Evolutionary conservation across 1,140 invertebrate genomes (phyloP), one percentile per base, ranked within the genome.

Genomic region (Neodiprion fabricii): DNA sequence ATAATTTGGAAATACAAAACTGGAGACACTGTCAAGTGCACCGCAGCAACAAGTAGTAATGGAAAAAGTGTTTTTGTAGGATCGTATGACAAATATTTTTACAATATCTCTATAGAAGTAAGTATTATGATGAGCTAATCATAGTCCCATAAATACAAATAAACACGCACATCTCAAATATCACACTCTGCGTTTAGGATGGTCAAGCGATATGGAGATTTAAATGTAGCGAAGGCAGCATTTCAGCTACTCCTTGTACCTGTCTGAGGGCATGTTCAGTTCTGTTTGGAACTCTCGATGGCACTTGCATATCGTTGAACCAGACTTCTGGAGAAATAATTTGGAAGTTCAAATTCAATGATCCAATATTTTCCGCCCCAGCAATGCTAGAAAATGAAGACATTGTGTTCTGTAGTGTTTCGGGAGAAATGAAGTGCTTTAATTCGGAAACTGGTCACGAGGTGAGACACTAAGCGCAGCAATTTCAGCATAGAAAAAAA

Each of bases 291-390:
- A 90, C 92, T 4, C 85, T 94, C 23, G 89, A 91, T 61, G 92
- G 93, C 7, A 88, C 85, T 17, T 90, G 92, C 74, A 79, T 90
- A 21, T 88, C 90, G 40, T 77, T 91, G 5, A 78, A 85, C 40
- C 84, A 88, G 70, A 83, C 83, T 48, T 80, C 81, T 14, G 89
- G 92, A 1, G 76, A 79, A 69, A 72, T 89, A 40, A 49, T 80
- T 67, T 93, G 92, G 92, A 88, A 85, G 48, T 82, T 83, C 61
- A 84, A 88, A 73, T 78, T 91, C 2, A 74, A 79, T 48, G 90
- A 91, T 79, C 92, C 93, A 7, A 84, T 94, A 72, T 94, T 95
- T 84, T 90, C 91, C 5, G 90, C 90, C 40, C 92, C 93, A 1
- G 81, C 82, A 47, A 82, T 88, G n/a, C 87, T 89, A 40, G 80